Percentiles rank a stretch among this genome's conserved stretches.
Evolutionary conservation across 2,888 invertebrate genomes (phyloP).

Genomic region (Agrochola litura): DNA sequence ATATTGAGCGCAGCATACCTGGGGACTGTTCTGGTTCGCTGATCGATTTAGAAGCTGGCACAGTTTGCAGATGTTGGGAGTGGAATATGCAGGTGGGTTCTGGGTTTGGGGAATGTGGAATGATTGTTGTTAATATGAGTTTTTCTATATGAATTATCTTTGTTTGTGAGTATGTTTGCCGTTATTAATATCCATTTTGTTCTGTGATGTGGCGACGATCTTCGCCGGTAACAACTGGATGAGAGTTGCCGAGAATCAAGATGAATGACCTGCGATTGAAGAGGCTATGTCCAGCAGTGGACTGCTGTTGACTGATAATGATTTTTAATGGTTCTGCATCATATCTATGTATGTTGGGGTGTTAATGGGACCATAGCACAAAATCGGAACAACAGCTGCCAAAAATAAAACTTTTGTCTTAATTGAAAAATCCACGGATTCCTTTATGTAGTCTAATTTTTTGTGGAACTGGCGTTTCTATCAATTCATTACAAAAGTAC

Average conservation of each 20-base stretch:
- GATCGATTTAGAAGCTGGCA: slow-evolving; percentile 46
- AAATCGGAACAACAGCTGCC: neutral
- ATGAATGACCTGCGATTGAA: neutral
- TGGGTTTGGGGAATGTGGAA: neutral
- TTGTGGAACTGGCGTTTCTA: neutral
- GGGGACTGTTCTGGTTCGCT: slow-evolving; percentile 41
- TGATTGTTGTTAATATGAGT: neutral
- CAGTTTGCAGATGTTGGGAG: slow-evolving; percentile 1
- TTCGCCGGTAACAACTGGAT: neutral
- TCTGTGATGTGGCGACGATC: neutral
- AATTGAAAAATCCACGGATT: neutral
- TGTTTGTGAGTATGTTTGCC: neutral
- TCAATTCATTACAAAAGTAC: neutral
- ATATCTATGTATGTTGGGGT: neutral
- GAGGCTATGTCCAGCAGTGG: neutral
- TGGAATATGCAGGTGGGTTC: slow-evolving; percentile 2
- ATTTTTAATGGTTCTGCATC: neutral
- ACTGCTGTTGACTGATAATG: neutral
- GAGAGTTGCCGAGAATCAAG: neutral
- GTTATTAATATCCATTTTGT: neutral
- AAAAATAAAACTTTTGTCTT: too few relatives aligned
- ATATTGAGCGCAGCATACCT: slow-evolving; percentile 54
- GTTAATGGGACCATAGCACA: too few relatives aligned
- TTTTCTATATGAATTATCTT: neutral
- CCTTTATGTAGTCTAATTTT: neutral